phyloP scores from a whole-genome alignment of 2,113 vertebrate genomes.

The Hydrochoerus hydrochaeris region DNA sequence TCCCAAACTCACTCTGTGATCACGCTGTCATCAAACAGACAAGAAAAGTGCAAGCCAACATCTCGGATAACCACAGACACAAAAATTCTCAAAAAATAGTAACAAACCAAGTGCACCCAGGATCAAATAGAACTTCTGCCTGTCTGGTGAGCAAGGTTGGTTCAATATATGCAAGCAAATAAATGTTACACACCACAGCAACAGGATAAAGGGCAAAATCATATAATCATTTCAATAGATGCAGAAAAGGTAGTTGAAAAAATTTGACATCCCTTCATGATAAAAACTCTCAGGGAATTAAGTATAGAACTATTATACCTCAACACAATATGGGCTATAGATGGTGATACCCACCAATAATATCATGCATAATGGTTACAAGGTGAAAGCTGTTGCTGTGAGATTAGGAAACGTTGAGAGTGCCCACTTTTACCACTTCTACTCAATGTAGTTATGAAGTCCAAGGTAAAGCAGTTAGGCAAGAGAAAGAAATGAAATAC shows the following conservation, averaged over 20 bases:
- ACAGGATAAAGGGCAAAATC: neutral
- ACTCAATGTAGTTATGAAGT: neutral
- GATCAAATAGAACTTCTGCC: neutral
- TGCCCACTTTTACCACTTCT: neutral
- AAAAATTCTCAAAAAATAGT: neutral
- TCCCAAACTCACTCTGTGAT: neutral
- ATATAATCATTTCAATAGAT: neutral
- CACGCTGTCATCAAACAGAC: neutral
- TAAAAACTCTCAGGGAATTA: neutral
- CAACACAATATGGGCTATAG: too few relatives aligned
- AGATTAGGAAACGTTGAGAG: neutral
- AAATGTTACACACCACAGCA: neutral
- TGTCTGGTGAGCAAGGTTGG: neutral
- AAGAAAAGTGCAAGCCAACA: neutral
- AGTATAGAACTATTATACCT: neutral
- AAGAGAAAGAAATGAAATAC: neutral
- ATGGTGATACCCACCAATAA: neutral
- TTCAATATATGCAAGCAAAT: neutral
- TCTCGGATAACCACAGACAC: too few relatives aligned
- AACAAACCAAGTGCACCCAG: neutral
- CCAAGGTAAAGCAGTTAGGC: neutral
- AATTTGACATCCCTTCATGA: neutral
- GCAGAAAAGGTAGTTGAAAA: neutral
- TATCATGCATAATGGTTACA: neutral
- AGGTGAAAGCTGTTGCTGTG: neutral